A percentile compares a stretch with the other conserved stretches of the same genome.
These are phyloP conservation scores for Sebastes reedi DNA, from an alignment of 2,797 vertebrate species.

Conservation along the genomic window DNA sequence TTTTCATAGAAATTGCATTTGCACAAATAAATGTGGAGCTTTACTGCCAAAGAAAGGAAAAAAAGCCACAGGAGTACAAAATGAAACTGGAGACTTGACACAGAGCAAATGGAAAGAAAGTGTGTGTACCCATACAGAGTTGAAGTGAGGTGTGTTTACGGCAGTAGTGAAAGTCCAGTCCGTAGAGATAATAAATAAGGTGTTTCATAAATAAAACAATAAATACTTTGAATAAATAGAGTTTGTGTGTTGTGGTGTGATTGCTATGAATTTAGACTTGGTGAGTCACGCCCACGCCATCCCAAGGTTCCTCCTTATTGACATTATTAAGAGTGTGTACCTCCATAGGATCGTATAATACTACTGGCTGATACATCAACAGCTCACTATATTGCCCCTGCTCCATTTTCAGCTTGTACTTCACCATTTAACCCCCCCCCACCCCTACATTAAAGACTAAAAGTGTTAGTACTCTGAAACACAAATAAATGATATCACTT, in stretches of 20 bases:
- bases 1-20: slow-evolving; percentile 99
- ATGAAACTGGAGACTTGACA: slow-evolving; percentile 82
- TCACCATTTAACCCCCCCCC: slow-evolving; percentile 31
- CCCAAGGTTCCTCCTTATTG: slow-evolving; percentile 29
- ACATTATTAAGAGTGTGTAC: slow-evolving; percentile 28
- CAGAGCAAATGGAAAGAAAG: slow-evolving; percentile 76
- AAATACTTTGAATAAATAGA: slow-evolving; percentile 84
- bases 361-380: slow-evolving; percentile 39
- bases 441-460: slow-evolving; percentile 50
- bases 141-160: slow-evolving; percentile 54
- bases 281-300: slow-evolving; percentile 32
- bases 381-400: slow-evolving; percentile 41
- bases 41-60: slow-evolving; percentile 71
- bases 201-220: slow-evolving; percentile 80
- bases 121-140: slow-evolving; percentile 47
- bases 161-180: slow-evolving; percentile 80
- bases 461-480: slow-evolving; percentile 79
- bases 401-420: slow-evolving; percentile 35
- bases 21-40: slow-evolving; percentile 96
- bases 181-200: slow-evolving; percentile 75
- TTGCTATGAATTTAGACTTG: slow-evolving; percentile 71
- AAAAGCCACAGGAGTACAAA: slow-evolving; percentile 80
- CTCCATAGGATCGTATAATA: slow-evolving; percentile 20
- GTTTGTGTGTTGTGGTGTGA: slow-evolving; percentile 67
- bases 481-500: slow-evolving; percentile 79